A percentile compares a stretch with the other conserved stretches of the same genome.
These are phyloP conservation scores for Emesis furor DNA, from an alignment of 2,888 invertebrate species.

Conservation along the genomic window DNA sequence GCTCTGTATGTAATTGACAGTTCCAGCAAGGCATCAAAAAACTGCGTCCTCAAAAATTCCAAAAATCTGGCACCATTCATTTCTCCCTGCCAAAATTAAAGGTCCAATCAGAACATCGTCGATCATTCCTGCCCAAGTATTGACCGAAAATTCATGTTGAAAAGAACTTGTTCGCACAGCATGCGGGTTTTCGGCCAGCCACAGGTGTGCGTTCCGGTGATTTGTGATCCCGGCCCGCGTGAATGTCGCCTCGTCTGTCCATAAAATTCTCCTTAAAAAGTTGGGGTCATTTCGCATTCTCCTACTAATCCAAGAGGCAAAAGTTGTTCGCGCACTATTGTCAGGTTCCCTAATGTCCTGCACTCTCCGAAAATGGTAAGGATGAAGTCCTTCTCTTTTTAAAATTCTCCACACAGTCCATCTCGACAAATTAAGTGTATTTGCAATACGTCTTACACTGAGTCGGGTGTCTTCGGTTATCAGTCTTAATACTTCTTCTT, in stretches of 20 bases:
- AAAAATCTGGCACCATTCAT: constrained; percentile 10
- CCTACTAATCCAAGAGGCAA: constrained; percentile 11
- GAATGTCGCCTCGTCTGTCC: constrained; percentile 19
- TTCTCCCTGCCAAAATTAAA: not conserved
- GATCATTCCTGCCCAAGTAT: constrained; percentile 22
- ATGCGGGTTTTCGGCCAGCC: not conserved
- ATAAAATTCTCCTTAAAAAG: constrained; percentile 11
- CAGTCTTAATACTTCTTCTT: constrained; percentile 4
- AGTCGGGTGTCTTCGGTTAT: not conserved
- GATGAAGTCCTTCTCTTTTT: not conserved
- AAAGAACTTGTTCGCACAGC: not conserved
- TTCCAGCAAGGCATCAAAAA: constrained; percentile 7
- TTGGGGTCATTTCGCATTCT: constrained; percentile 19
- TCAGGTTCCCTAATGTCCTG: constrained; percentile 7
- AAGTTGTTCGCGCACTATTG: not conserved
- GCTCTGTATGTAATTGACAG: not conserved
- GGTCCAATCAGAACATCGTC: not conserved
- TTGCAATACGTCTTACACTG: constrained; percentile 4
- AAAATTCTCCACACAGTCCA: constrained; percentile 4
- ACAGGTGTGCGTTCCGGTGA: constrained; percentile 19
- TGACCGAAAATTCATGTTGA: constrained; percentile 22
- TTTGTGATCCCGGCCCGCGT: constrained; percentile 5
- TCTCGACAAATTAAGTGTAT: constrained; percentile 11
- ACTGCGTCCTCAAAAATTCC: not conserved
- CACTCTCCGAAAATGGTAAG: constrained; percentile 14